Evolutionary conservation across 2,113 vertebrate genomes (phyloP), one percentile per base, ranked within the genome.

Genomic region (Hyaena hyaena): DNA sequence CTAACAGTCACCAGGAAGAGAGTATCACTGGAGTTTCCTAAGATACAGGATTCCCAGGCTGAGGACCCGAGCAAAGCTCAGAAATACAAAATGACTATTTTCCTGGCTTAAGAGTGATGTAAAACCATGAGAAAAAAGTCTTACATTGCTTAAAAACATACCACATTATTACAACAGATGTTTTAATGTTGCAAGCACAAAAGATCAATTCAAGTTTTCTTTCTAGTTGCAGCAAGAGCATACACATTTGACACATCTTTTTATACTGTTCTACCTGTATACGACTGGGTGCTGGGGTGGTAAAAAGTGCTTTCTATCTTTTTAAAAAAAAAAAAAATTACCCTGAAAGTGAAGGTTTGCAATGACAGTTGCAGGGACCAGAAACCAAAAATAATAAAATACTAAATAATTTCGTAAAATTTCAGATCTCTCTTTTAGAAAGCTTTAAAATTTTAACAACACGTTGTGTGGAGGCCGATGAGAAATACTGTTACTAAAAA

Each of bases 201-300:
- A 69, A 5, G 23, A 14, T 31, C 48, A 21, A 3, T 43, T 11
- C 2, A 19, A 19, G 21, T 53, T 50, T 45, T 31, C 39, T 66
- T 88, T 61, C 35, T 4, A 3, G 26, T 0, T 91, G 66, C 28
- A 63, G 79, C 58, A 80, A 12, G 8, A 45, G 16, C 21, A 6
- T 1, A 28, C 0, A 5, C 0, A 28, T 7, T 1, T 12, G 81
- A 39, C 4, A 3, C 9, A 19, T 19, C 45, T 15, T 65, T 55
- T 35, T 2, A 43, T 0, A 0, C 12, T 35, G 7, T 4, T 15
- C 50, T 2, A 3, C 14, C 48, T 39, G 10, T 1, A 1, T 21
- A 2, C 45, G 3, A 53, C 14, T n/a, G 33, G 48, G 69, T 33
- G 16, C 8, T 28, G 68, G n/a, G 10, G 45, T 12, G 24, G 19